These are phyloP conservation scores for Oreohelix idahoensis DNA, from an alignment of 1,140 invertebrate genomes.

Conservation along the genomic window DNA sequence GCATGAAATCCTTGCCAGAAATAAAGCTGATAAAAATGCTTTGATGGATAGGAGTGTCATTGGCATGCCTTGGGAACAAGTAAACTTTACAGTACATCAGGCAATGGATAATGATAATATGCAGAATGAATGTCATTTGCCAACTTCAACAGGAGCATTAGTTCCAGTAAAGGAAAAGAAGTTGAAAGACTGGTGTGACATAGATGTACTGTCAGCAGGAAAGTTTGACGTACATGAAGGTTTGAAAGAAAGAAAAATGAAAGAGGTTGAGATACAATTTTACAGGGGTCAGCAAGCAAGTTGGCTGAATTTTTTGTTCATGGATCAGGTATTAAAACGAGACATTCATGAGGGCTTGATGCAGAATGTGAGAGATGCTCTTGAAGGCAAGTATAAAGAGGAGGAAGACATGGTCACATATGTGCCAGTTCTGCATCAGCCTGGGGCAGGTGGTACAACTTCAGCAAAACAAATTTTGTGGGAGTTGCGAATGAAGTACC, in stretches of 20 bases:
- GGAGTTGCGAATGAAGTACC: constrained; percentile 45
- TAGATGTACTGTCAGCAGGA: constrained; percentile 21
- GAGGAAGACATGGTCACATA: constrained; percentile 43
- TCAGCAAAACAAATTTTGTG: constrained; percentile 51
- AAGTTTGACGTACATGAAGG: constrained; percentile 16
- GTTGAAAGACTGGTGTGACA: constrained; percentile 30
- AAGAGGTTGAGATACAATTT: constrained; percentile 43
- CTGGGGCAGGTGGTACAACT: constrained; percentile 54
- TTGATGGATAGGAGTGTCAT: constrained; percentile 41
- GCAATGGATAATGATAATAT: not conserved
- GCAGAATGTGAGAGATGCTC: constrained; percentile 39
- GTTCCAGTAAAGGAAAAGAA: constrained; percentile 16
- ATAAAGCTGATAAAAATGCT: constrained; percentile 41
- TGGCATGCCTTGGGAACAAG: constrained; percentile 44
- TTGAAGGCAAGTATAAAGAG: constrained; percentile 40
- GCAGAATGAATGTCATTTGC: not conserved
- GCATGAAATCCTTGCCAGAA: constrained; percentile 38
- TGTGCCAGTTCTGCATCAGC: constrained; percentile 49
- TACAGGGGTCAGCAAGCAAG: constrained; percentile 46
- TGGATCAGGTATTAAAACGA: constrained; percentile 49
- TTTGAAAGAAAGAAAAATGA: constrained; percentile 18
- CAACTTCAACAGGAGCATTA: not conserved
- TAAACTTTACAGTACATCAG: not conserved
- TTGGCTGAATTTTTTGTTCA: constrained; percentile 56
- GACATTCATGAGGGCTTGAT: constrained; percentile 31